Evolutionary conservation across 2,797 vertebrate species (phyloP).

Genomic region (Tokudaia tokunoshimensis): DNA sequence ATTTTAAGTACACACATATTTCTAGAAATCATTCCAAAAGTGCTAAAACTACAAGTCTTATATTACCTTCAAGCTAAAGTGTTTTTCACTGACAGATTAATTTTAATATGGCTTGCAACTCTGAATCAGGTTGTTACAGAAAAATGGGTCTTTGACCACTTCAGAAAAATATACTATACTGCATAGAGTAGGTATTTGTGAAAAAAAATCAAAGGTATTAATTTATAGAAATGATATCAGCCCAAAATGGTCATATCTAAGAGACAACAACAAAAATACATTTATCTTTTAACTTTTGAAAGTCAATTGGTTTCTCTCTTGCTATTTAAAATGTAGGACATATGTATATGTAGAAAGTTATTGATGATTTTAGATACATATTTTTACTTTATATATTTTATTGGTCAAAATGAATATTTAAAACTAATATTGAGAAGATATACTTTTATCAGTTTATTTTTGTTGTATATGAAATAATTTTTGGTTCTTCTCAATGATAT

Average conservation of each 20-base stretch:
- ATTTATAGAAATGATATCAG: conserved; percentile 17
- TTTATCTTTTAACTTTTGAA: conserved; percentile 1
- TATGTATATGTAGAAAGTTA: not conserved
- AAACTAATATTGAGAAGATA: not conserved
- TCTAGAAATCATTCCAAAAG: conserved; percentile 22
- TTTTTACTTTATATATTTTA: conserved; percentile 16
- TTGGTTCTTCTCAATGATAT: not conserved
- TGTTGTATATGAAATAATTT: not conserved
- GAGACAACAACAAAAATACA: conserved; percentile 13
- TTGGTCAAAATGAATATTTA: conserved; percentile 16
- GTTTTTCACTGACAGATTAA: conserved; percentile 3
- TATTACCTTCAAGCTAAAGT: not conserved
- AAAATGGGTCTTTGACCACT: not conserved
- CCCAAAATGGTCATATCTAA: not conserved
- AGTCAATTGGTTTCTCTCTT: not conserved
- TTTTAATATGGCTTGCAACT: conserved; percentile 15
- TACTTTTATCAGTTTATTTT: not conserved
- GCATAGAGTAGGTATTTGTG: not conserved
- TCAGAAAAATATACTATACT: not conserved
- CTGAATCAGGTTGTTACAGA: not conserved
- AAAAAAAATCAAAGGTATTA: not conserved
- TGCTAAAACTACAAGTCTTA: not conserved
- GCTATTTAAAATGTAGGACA: not conserved
- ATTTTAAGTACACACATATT: not conserved
- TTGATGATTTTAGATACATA: conserved; percentile 44